A percentile compares a stretch with the other conserved stretches of the same genome.
Evolutionary conservation across 1,140 invertebrate species (phyloP).

Genomic region (Prorops nasuta): DNA sequence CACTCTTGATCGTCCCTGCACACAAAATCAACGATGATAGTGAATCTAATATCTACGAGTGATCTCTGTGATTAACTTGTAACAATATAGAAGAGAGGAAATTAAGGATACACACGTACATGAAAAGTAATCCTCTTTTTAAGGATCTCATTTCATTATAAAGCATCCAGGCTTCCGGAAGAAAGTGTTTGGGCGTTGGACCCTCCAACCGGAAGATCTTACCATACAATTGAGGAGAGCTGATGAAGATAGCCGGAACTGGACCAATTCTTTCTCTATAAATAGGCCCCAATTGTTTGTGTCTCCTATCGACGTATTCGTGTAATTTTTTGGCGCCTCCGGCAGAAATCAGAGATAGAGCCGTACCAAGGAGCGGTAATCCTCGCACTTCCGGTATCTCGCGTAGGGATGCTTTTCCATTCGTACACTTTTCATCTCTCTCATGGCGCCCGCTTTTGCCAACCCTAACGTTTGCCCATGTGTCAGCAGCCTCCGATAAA

Average conservation of each 20-base stretch:
- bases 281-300: slow-evolving; percentile 72
- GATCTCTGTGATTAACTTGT: no score
- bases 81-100: no score
- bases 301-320: slow-evolving; percentile 71
- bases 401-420: no score
- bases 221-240: slow-evolving; percentile 68
- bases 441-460: no score
- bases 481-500: no score
- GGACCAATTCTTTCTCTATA: slow-evolving; percentile 71
- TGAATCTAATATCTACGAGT: no score
- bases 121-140: slow-evolving; percentile 81
- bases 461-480: no score
- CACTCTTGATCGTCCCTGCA: slow-evolving; percentile 76
- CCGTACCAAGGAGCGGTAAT: slow-evolving; percentile 46
- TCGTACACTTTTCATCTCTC: no score
- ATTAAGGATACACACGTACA: no score
- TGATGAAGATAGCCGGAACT: slow-evolving; percentile 69
- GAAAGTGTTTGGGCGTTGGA: slow-evolving; percentile 72
- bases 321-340: slow-evolving; percentile 60
- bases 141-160: slow-evolving; percentile 73
- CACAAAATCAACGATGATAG: no score
- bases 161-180: slow-evolving; percentile 79
- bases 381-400: slow-evolving; percentile 43
- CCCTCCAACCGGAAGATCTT: slow-evolving; percentile 75
- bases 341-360: slow-evolving; percentile 38